Evolutionary conservation across 1,140 invertebrate genomes (phyloP).

Genomic region (Maniola jurtina): DNA sequence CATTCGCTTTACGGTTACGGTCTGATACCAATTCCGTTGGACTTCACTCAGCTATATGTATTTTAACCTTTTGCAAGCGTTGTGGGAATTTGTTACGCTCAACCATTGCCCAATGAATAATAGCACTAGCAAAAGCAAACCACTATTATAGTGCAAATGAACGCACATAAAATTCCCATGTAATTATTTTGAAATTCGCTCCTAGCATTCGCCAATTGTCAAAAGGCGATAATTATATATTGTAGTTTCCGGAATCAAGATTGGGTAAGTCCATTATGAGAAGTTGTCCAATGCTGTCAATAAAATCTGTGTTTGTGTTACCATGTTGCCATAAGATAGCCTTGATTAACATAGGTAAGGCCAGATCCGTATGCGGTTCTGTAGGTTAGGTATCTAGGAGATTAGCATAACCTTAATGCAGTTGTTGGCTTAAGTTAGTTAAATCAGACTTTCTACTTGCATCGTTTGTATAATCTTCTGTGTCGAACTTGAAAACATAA

Average conservation of each 20-base stretch:
- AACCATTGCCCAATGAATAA: slow-evolving; percentile 25
- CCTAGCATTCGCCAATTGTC: too few relatives aligned
- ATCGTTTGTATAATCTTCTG: too few relatives aligned
- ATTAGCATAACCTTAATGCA: slow-evolving; percentile 7
- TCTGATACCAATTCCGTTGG: slow-evolving; percentile 58
- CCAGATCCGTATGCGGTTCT: slow-evolving; percentile 3
- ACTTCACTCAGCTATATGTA: slow-evolving; percentile 45
- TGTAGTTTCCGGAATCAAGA: too few relatives aligned
- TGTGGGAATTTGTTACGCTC: slow-evolving; percentile 25
- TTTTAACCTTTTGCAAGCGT: slow-evolving; percentile 28
- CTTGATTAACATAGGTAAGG: not conserved
- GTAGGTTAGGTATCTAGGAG: not conserved
- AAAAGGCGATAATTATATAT: too few relatives aligned
- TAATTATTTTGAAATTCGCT: not conserved
- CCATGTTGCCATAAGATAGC: too few relatives aligned
- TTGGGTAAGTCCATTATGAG: too few relatives aligned
- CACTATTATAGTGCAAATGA: not conserved
- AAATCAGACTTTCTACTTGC: not conserved
- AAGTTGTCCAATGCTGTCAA: too few relatives aligned
- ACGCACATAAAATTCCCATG: not conserved
- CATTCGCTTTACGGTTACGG: slow-evolving; percentile 52
- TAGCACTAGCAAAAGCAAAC: not conserved
- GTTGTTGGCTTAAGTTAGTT: not conserved
- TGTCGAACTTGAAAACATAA: too few relatives aligned
- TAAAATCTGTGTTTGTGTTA: too few relatives aligned